Percentiles rank a stretch among this genome's conserved stretches.
Evolutionary conservation across 2,888 invertebrate genomes (phyloP).

Genomic region (Asteroscopus sphinx): DNA sequence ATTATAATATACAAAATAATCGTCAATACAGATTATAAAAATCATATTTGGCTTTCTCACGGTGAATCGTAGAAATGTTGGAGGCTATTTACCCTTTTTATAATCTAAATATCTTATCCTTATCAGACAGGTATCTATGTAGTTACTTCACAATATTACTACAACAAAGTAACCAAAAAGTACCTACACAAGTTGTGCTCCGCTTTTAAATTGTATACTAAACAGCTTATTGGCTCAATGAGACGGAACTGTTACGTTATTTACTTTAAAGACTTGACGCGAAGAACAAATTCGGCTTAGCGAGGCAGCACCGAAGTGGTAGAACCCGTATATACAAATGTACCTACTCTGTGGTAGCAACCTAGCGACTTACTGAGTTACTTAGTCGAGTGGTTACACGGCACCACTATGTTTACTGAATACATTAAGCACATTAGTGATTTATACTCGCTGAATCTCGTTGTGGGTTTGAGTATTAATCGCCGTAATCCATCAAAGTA

Average conservation of each 20-base stretch:
- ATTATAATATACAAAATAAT: too few relatives aligned
- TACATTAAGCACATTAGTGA: slow-evolving; percentile 64
- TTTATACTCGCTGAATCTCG: slow-evolving; percentile 55
- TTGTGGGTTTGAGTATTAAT: slow-evolving; percentile 42
- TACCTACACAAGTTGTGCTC: not conserved
- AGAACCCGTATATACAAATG: too few relatives aligned
- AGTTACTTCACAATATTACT: slow-evolving; percentile 13
- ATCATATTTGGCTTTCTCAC: too few relatives aligned
- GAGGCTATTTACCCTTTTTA: too few relatives aligned
- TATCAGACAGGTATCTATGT: too few relatives aligned
- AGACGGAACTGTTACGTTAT: slow-evolving; percentile 1
- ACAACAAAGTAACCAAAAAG: slow-evolving; percentile 15
- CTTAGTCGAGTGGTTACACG: slow-evolving; percentile 33
- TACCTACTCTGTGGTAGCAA: too few relatives aligned
- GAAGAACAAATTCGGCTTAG: slow-evolving; percentile 27
- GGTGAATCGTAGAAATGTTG: too few relatives aligned
- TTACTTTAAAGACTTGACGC: not conserved
- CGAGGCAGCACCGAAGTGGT: slow-evolving; percentile 21
- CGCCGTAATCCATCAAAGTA: slow-evolving; percentile 44
- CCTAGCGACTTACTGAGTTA: slow-evolving; percentile 15
- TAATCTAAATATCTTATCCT: too few relatives aligned
- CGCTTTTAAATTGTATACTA: not conserved
- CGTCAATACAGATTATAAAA: too few relatives aligned
- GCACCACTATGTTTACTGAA: slow-evolving; percentile 61
- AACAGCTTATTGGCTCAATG: not conserved